Base-by-base conservation (phyloP, 2,113 vertebrate species). In the Cebus imitator region DNA sequence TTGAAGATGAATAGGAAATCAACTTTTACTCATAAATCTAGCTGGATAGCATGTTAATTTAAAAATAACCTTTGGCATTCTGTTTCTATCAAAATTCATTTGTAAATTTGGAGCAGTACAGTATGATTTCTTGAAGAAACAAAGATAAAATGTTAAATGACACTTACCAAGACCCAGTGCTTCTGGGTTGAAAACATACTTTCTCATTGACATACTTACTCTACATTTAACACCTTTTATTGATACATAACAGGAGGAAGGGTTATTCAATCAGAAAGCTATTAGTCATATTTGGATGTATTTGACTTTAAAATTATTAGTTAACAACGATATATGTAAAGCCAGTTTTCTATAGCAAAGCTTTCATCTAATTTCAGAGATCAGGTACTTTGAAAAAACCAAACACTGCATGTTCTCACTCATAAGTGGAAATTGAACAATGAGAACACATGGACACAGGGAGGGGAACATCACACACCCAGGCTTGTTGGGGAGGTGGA, bases 291-390 rank as follows among this genome's bases (percentile, higher is more conserved):
- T 61, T 75, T 93, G 91, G 16, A 97, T 96, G 79, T 95, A 96
- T 97, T 97, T 97, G 93, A 87, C 87, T 95, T 97, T 95, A 85
- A 91, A 97, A 95, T 94, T 68, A 97, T 88, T 84, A 94, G 94
- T 96, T 88, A 98, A 73, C 43, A 95, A 27, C 10, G 48, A 61
- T 43, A 92, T 82, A 96, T 93, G 52, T 84, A 96, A 95, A 70
- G 17, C n/a, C 45, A 96, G 75, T 94, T 96, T 97, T 76, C 79
- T 78, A 68, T 92, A 88, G 73, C 94, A 50, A 97, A 98, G 37
- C 87, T 90, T 86, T 94, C 95, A 93, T 82, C 58, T 96, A 93
- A 96, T 90, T 95, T 98, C 92, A 90, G 92, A 86, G 90, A 87
- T 94, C 57, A 96, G 61, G 48, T 55, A 92, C 43, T 95, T 98